phyloP scores from a whole-genome alignment of 2,797 vertebrate species.

The Xenentodon cancila region DNA sequence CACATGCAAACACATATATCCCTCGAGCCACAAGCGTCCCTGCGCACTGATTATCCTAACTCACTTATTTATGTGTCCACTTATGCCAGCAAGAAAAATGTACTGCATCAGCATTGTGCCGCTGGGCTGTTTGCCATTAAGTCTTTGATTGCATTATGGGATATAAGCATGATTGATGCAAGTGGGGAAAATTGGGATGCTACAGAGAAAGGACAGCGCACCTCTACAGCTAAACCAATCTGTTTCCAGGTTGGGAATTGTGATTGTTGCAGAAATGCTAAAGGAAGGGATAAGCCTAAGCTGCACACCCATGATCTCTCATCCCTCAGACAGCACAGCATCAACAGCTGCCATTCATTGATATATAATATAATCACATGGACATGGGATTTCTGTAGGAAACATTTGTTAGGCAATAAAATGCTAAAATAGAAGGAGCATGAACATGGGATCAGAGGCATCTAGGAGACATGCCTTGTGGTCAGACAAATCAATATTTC shows the following conservation, averaged over 20 bases:
- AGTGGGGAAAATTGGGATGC: slow-evolving; percentile 57
- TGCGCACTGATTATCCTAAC: slow-evolving; percentile 71
- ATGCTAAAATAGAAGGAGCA: too few species aligned
- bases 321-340: background rate
- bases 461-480: too few species aligned
- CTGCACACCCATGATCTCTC: background rate
- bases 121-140: slow-evolving; percentile 73
- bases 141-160: slow-evolving; percentile 80
- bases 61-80: slow-evolving; percentile 74
- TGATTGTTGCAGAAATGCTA: slow-evolving; percentile 41
- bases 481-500: too few species aligned
- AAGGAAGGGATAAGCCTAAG: slow-evolving; percentile 5
- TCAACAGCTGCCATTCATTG: background rate
- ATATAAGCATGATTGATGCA: slow-evolving; percentile 81
- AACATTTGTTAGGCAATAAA: too few species aligned
- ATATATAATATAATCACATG: too few species aligned
- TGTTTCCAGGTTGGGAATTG: slow-evolving; percentile 51
- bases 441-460: too few species aligned
- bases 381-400: too few species aligned
- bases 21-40: slow-evolving; percentile 38
- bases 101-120: slow-evolving; percentile 74
- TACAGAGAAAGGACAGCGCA: slow-evolving; percentile 50
- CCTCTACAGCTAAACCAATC: slow-evolving; percentile 50
- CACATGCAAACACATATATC: slow-evolving; percentile 12
- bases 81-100: slow-evolving; percentile 78